These are phyloP conservation scores for Notarius lentiginosus DNA, from an alignment of 2,113 vertebrate species.

Conservation along the genomic window DNA sequence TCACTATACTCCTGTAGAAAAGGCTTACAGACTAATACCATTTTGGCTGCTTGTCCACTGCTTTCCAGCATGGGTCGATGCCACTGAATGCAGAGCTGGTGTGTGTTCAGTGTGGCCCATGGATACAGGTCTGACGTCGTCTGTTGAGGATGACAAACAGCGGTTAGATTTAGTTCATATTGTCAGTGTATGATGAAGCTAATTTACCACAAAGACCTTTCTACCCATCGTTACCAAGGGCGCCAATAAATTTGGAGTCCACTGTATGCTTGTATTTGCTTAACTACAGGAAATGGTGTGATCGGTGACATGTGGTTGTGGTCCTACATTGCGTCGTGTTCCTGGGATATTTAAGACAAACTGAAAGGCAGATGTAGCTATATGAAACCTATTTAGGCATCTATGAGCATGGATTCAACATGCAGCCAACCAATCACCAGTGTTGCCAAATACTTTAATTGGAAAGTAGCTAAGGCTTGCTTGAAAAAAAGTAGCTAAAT, in stretches of 20 bases:
- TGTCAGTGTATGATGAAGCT: background rate
- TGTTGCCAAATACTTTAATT: too few species aligned
- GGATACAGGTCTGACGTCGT: conserved; percentile 31
- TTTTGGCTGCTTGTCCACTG: background rate
- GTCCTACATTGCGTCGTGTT: background rate
- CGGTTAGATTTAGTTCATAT: background rate
- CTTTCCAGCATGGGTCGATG: conserved; percentile 25
- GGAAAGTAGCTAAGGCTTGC: too few species aligned
- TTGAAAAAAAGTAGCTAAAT: too few species aligned
- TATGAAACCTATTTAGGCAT: background rate
- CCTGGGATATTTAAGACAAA: background rate
- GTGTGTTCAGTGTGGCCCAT: conserved; percentile 37
- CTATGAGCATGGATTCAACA: background rate
- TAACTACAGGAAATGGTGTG: background rate
- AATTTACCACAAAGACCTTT: background rate
- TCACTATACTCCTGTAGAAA: background rate
- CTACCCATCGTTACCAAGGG: background rate
- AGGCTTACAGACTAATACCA: conserved; percentile 20
- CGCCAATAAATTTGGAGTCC: background rate
- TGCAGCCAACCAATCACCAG: background rate
- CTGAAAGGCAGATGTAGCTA: background rate
- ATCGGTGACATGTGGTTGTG: background rate
- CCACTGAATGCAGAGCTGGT: conserved; percentile 56
- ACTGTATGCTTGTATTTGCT: background rate
- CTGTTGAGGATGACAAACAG: conserved; percentile 20